Evolutionary conservation across 2,888 invertebrate species (phyloP), one percentile per base, ranked within the genome.

Genomic region (Sipha maydis): DNA sequence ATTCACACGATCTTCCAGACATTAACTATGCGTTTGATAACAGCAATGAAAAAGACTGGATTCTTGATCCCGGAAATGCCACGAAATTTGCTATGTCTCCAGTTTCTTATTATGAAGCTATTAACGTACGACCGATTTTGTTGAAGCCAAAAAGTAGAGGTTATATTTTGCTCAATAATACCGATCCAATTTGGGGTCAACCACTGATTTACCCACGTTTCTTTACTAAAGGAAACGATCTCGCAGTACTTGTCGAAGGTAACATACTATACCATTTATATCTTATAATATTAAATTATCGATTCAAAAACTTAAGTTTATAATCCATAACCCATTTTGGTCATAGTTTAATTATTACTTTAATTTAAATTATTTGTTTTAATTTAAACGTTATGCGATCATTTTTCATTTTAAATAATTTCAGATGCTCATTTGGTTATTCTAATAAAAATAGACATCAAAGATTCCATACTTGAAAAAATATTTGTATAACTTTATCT

Each of bases 141-240:
- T 91, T 95, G 38, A 92, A 92, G 76, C 95, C 95, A 0, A 93
- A 93, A 91, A 95, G 95, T 90, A 92, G 94, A 91, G 95, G 95
- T 0, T 93, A 92, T 80, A 91, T 95, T 25, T 91, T 93, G 89
- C 92, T 97, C 2, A 95, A 95, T 90, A 92, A 93, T 0, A 94
- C 94, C 0, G 94, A 97, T 92, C 97, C 97, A 0, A 19, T 90
- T n/a, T 94, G 94, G 91, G 95, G 96, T 0, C 93, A 93, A 82
- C 97, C 97, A 0, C 92, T 95, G 86, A 95, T 97, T 90, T 95
- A 95, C 91, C 94, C 97, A 0, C 94, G 94, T 90, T 95, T 94
- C 88, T 95, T 95, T 89, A 93, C 93, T 0, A 93, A 93, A 80
- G 91, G 91, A 88, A 91, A 91, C 11, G 92, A 92, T 85, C 90